phyloP scores from a whole-genome alignment of 2,888 invertebrate genomes.

The Chaitophorus viminalis region DNA sequence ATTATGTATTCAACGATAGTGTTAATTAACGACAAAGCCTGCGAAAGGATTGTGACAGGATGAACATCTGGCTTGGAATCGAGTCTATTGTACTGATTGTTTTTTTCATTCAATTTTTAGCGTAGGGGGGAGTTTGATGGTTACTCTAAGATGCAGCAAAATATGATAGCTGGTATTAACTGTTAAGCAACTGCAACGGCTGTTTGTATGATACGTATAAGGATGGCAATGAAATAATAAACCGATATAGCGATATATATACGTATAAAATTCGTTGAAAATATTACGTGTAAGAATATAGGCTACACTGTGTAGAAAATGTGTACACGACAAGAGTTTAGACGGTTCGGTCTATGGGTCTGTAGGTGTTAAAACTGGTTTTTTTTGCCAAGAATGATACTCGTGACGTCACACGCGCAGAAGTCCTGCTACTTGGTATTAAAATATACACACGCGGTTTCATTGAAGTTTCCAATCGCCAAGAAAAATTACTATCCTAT shows the following conservation, averaged over 20 bases:
- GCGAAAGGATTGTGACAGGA: background rate
- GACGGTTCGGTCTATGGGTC: constrained; percentile 22
- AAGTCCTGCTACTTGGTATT: constrained; percentile 26
- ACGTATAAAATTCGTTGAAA: constrained; percentile 31
- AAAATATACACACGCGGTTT: background rate
- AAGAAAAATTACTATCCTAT: background rate
- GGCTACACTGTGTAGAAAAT: constrained; percentile 13
- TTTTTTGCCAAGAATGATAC: constrained; percentile 49
- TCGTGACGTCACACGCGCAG: constrained; percentile 29
- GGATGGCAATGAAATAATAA: constrained; percentile 7
- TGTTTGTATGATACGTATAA: constrained; percentile 10
- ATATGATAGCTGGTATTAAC: background rate
- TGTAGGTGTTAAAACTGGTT: constrained; percentile 60
- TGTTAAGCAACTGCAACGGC: constrained; percentile 23
- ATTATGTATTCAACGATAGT: background rate
- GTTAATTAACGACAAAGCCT: constrained; percentile 7
- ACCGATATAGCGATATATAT: background rate
- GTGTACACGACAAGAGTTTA: constrained; percentile 13
- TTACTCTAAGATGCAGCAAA: background rate
- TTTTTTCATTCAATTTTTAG: constrained; percentile 6
- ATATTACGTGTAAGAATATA: constrained; percentile 40
- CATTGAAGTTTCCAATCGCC: constrained; percentile 16
- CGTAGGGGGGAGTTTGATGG: background rate
- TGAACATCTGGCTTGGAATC: constrained; percentile 4
- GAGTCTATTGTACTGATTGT: constrained; percentile 10